phyloP scores from a whole-genome alignment of 1,140 invertebrate species.

The Periplaneta americana region DNA sequence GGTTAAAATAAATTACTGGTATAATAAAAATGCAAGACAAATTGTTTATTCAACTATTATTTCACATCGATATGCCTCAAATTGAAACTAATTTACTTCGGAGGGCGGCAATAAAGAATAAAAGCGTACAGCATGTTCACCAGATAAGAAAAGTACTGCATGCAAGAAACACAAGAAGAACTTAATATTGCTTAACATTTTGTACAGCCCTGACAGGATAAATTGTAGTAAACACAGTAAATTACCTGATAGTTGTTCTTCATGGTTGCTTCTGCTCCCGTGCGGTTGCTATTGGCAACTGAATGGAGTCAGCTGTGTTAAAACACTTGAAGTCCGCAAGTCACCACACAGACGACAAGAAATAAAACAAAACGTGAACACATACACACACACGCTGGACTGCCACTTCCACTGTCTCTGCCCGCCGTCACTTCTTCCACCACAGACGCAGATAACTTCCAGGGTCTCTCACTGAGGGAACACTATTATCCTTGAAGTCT shows the following conservation, averaged over 20 bases:
- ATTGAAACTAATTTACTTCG: too few relatives aligned
- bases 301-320: background rate
- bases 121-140: too few relatives aligned
- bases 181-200: too few relatives aligned
- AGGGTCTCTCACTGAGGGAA: background rate
- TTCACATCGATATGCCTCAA: too few relatives aligned
- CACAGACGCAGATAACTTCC: background rate
- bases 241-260: background rate
- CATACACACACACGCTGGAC: background rate
- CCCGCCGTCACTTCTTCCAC: background rate
- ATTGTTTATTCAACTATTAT: too few relatives aligned
- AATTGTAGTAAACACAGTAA: too few relatives aligned
- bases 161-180: too few relatives aligned
- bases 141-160: too few relatives aligned
- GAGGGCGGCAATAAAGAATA: too few relatives aligned
- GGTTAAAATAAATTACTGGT: too few relatives aligned
- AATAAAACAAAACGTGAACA: background rate
- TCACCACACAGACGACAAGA: background rate
- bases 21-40: too few relatives aligned
- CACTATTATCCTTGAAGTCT: background rate
- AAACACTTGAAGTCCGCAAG: background rate
- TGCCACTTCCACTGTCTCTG: background rate
- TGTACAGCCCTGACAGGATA: too few relatives aligned
- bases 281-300: background rate
- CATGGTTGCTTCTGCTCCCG: background rate